Percentiles rank a stretch among this genome's conserved stretches.
Evolutionary conservation across 2,797 vertebrate species (phyloP).

Genomic region (Intellagama lesueurii): DNA sequence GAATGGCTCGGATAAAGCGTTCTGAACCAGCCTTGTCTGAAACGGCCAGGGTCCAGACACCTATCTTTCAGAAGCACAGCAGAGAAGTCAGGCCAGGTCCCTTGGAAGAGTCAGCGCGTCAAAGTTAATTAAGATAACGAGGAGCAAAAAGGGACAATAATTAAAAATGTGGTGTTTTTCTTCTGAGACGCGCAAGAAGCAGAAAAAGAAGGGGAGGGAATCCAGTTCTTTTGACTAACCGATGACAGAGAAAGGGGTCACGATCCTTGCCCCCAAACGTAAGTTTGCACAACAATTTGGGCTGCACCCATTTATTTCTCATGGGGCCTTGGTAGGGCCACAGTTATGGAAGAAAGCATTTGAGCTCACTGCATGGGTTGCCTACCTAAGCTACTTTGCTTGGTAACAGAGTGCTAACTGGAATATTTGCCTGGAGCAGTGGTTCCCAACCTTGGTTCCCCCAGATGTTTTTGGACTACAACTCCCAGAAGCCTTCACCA

Average conservation of each 20-base stretch:
- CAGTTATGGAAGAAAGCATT: not conserved
- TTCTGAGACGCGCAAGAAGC: slow-evolving; percentile 20
- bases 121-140: slow-evolving; percentile 73
- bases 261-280: not conserved
- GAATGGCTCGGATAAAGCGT: not conserved
- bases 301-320: too few species aligned
- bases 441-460: too few species aligned
- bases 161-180: slow-evolving; percentile 51
- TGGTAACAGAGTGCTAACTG: too few species aligned
- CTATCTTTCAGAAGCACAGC: slow-evolving; percentile 18
- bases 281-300: too few species aligned
- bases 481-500: too few species aligned
- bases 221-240: too few species aligned
- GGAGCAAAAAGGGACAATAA: slow-evolving; percentile 58
- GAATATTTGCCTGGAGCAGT: too few species aligned
- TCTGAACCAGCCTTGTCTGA: slow-evolving; percentile 11
- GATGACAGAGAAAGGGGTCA: not conserved
- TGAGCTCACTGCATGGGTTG: not conserved
- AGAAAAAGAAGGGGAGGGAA: slow-evolving; percentile 6
- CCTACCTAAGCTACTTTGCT: too few species aligned
- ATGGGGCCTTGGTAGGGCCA: too few species aligned
- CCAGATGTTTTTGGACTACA: too few species aligned
- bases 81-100: slow-evolving; percentile 48
- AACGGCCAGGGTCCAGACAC: not conserved
- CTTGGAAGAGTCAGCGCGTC: slow-evolving; percentile 56